These are phyloP conservation scores for Myoxocephalus aenaeus DNA, from an alignment of 2,797 vertebrate genomes.

Conservation along the genomic window DNA sequence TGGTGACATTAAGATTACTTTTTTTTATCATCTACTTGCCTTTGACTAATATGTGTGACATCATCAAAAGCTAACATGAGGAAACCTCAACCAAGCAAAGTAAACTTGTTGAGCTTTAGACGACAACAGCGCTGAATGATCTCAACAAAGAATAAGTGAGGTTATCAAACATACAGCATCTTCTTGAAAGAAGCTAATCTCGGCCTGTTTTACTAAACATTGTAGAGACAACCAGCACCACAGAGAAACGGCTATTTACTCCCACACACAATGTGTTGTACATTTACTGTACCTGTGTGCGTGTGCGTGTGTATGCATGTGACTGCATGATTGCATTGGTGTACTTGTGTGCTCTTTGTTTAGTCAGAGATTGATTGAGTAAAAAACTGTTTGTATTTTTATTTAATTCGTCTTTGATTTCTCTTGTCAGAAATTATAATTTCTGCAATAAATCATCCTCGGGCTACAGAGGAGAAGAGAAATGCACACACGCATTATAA, in stretches of 20 bases:
- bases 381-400: slow-evolving; percentile 62
- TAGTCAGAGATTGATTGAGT: slow-evolving; percentile 72
- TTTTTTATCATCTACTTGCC: background rate
- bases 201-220: background rate
- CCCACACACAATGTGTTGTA: background rate
- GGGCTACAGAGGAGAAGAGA: slow-evolving; percentile 46
- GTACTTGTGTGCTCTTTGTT: slow-evolving; percentile 46
- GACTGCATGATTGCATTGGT: slow-evolving; percentile 31
- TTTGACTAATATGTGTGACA: slow-evolving; percentile 5
- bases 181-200: background rate
- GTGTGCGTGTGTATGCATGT: slow-evolving; percentile 11
- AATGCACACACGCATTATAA: slow-evolving; percentile 18
- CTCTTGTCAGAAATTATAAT: slow-evolving; percentile 75
- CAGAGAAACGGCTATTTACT: slow-evolving; percentile 15
- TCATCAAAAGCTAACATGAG: background rate
- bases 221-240: background rate
- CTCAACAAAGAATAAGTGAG: background rate
- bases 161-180: background rate
- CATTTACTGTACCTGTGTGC: slow-evolving; percentile 2
- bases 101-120: background rate
- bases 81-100: background rate
- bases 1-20: background rate
- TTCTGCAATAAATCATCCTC: slow-evolving; percentile 76
- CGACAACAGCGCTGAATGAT: too few relatives aligned
- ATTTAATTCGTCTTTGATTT: slow-evolving; percentile 77